Conservation (phyloP, 53 echinoderm and acorn worm species). For the Echinarachnius parma region DNA sequence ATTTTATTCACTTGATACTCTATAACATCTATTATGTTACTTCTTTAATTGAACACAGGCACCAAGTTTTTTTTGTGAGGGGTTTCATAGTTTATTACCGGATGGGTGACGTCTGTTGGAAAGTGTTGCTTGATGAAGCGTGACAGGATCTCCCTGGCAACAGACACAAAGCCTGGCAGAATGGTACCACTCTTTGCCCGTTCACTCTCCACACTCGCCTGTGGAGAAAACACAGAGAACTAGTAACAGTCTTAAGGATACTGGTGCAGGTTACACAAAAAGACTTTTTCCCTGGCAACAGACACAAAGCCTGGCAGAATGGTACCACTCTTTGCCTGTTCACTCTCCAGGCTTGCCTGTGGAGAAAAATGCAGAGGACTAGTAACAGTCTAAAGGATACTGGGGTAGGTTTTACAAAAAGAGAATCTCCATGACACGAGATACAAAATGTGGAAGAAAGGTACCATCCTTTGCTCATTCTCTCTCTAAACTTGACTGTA, state of each 20-base stretch:
- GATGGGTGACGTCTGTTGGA: slow-evolving; percentile 58
- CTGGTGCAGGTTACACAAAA: slow-evolving; percentile 69
- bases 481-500: slow-evolving; percentile 62
- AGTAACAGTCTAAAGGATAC: slow-evolving; percentile 49
- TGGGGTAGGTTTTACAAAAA: slow-evolving; percentile 66
- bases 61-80: too few species aligned
- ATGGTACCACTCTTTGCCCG: slow-evolving; percentile 41
- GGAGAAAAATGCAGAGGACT: slow-evolving; percentile 4
- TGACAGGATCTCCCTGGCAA: slow-evolving; percentile 72
- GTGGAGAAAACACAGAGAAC: slow-evolving; percentile 6
- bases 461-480: slow-evolving; percentile 53
- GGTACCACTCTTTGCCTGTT: slow-evolving; percentile 50
- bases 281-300: slow-evolving; percentile 71
- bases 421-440: slow-evolving; percentile 76
- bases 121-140: slow-evolving; percentile 84
- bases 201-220: slow-evolving; percentile 91
- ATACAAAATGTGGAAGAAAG: slow-evolving; percentile 66
- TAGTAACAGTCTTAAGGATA: slow-evolving; percentile 49
- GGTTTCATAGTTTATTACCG: too few species aligned
- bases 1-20: too few species aligned
- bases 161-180: slow-evolving; percentile 75
- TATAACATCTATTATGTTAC: too few species aligned
- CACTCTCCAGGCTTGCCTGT: slow-evolving; percentile 87
- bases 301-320: slow-evolving; percentile 74
- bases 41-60: too few species aligned